Conservation (phyloP, 2,888 invertebrate species). For the Apamea monoglypha region DNA sequence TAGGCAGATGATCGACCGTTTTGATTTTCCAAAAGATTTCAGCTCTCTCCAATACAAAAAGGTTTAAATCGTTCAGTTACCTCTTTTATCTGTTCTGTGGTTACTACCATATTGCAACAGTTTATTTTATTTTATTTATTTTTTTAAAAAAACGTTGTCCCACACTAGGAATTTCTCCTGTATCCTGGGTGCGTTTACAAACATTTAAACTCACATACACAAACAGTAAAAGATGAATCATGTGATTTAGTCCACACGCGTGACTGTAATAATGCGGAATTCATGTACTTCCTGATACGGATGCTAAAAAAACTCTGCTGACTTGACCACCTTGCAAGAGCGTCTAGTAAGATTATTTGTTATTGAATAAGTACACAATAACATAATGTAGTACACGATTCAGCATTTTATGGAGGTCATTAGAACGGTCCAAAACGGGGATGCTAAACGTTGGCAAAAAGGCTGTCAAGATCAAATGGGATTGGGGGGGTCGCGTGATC, state of each 20-base stretch:
- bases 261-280: background rate
- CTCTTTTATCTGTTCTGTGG: too few species aligned
- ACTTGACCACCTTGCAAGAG: background rate
- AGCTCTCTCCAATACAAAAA: background rate
- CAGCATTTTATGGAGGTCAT: background rate
- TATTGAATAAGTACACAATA: background rate
- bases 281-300: background rate
- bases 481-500: background rate
- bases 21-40: background rate
- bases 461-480: background rate
- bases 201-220: too few species aligned
- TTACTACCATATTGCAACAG: background rate
- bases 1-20: background rate
- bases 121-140: too few species aligned
- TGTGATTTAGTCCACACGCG: background rate
- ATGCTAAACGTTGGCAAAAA: background rate
- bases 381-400: background rate
- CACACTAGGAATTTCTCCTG: too few species aligned
- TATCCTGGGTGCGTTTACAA: too few species aligned
- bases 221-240: background rate
- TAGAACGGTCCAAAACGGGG: background rate
- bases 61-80: background rate
- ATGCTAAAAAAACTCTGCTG: background rate
- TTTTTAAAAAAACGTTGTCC: too few species aligned
- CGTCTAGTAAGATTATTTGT: background rate